Evolutionary conservation across 2,888 invertebrate genomes (phyloP).

Genomic region (Mantis religiosa): DNA sequence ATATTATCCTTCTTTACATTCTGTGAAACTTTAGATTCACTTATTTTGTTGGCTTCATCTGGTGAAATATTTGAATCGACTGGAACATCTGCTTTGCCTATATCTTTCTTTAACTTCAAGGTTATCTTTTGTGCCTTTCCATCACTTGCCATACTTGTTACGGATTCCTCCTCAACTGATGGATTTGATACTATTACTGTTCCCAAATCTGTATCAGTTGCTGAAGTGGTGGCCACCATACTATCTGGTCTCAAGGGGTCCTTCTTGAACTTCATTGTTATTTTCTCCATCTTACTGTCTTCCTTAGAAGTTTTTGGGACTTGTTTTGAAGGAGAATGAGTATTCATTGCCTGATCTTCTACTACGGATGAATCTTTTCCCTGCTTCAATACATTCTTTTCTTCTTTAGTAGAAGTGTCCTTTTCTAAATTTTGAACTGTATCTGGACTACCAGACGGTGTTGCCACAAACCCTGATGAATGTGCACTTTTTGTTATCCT

Average conservation of each 20-base stretch:
- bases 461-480: neutral
- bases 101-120: slow-evolving; percentile 25
- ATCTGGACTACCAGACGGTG: neutral
- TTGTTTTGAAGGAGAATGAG: neutral
- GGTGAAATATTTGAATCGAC: neutral
- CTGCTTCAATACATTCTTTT: neutral
- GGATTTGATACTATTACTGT: neutral
- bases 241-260: slow-evolving; percentile 5
- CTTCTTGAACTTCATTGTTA: slow-evolving; percentile 27
- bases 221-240: slow-evolving; percentile 7
- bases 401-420: neutral
- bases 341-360: neutral
- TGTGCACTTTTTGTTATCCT: neutral
- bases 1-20: neutral
- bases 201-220: neutral
- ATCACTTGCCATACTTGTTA: neutral
- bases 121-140: slow-evolving; percentile 18
- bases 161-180: neutral
- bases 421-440: neutral
- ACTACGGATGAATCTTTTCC: neutral
- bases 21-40: neutral
- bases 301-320: neutral
- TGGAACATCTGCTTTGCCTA: slow-evolving; percentile 2
- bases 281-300: slow-evolving; percentile 23
- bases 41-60: neutral